Evolutionary conservation across 2,113 vertebrate genomes (phyloP).

Genomic region (Connochaetes taurinus): DNA sequence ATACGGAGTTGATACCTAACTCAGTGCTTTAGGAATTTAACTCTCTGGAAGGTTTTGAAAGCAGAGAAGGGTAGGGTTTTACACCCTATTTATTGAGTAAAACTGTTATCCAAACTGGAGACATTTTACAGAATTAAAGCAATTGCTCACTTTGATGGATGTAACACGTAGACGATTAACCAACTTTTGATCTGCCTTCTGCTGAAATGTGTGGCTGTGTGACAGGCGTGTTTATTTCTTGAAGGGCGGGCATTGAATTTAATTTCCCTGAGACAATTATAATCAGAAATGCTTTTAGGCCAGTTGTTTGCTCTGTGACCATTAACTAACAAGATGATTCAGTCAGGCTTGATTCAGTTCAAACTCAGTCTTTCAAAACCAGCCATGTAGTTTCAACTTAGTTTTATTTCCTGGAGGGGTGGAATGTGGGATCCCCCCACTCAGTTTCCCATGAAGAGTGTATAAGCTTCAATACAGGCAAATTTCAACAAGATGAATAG

Average conservation of each 20-base stretch:
- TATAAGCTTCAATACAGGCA: neutral
- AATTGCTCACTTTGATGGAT: neutral
- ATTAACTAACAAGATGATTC: slow-evolving; percentile 63
- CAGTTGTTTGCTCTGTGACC: slow-evolving; percentile 48
- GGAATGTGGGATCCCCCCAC: neutral
- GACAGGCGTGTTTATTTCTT: neutral
- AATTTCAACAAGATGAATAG: slow-evolving; percentile 36
- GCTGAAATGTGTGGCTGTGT: neutral
- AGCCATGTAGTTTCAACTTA: slow-evolving; percentile 47
- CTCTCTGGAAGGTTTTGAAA: neutral
- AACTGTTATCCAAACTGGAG: neutral
- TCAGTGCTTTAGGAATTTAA: neutral
- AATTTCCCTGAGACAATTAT: neutral
- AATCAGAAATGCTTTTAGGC: neutral
- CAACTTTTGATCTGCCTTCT: neutral
- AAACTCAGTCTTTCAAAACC: slow-evolving; percentile 34
- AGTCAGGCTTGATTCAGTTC: slow-evolving; percentile 7
- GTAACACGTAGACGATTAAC: neutral
- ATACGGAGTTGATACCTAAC: neutral
- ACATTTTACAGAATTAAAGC: neutral
- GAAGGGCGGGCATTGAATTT: neutral
- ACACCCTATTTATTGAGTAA: neutral
- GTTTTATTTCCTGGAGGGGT: slow-evolving; percentile 63
- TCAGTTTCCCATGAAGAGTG: neutral
- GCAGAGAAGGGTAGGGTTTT: neutral